These are phyloP conservation scores for Meghimatium bilineatum DNA, from an alignment of 2,888 invertebrate species.

Conservation along the genomic window DNA sequence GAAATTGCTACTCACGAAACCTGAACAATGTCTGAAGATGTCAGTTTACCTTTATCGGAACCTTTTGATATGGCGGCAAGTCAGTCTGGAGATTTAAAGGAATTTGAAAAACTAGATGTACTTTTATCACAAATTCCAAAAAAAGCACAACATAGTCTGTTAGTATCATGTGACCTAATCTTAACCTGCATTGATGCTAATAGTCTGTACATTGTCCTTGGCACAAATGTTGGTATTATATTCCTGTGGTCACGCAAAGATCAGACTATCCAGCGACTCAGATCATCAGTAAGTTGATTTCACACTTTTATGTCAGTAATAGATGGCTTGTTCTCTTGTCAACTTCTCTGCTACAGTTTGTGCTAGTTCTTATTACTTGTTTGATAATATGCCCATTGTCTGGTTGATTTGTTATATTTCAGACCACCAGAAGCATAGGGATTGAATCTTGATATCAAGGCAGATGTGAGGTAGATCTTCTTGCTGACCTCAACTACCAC, in stretches of 20 bases:
- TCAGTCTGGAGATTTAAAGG: constrained; percentile 44
- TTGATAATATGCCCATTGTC: too few relatives aligned
- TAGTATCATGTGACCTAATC: constrained; percentile 65
- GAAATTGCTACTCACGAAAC: too few relatives aligned
- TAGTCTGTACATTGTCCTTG: constrained; percentile 88
- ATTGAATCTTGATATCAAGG: too few relatives aligned
- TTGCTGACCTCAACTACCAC: too few relatives aligned
- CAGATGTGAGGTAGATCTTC: too few relatives aligned
- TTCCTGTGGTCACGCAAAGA: constrained; percentile 91
- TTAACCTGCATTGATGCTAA: constrained; percentile 89
- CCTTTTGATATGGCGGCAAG: background rate
- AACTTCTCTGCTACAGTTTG: too few relatives aligned
- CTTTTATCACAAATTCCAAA: constrained; percentile 67
- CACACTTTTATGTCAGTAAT: too few relatives aligned
- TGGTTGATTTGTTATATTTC: too few relatives aligned
- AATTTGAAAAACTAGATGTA: constrained; percentile 63
- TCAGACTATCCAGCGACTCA: constrained; percentile 83
- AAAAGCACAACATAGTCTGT: constrained; percentile 68
- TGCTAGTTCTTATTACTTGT: too few relatives aligned
- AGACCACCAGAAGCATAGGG: too few relatives aligned
- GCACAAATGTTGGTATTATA: constrained; percentile 89
- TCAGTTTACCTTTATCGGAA: background rate
- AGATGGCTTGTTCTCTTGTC: too few relatives aligned
- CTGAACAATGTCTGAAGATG: background rate
- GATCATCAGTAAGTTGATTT: constrained; percentile 84